phyloP scores from a whole-genome alignment of 2,888 invertebrate species.

The Lithophane semibrunnea region DNA sequence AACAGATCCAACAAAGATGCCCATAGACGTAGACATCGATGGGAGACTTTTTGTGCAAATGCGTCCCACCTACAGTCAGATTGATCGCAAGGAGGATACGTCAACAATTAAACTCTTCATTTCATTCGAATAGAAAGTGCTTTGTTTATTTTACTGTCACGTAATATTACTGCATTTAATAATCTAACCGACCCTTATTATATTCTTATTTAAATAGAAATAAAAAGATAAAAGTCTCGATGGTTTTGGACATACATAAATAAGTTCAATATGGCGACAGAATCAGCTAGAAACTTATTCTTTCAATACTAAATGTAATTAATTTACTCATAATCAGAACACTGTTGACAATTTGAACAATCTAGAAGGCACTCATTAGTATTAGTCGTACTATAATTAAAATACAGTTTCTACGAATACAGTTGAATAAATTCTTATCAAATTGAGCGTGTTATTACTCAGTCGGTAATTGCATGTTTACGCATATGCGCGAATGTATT shows the following conservation, averaged over 20 bases:
- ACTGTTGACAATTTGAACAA: neutral
- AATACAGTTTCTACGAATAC: conserved; percentile 54
- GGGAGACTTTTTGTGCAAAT: conserved; percentile 1
- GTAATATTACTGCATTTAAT: neutral
- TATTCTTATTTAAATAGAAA: too few relatives aligned
- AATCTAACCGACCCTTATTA: neutral
- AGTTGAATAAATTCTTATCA: conserved; percentile 62
- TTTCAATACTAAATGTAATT: too few relatives aligned
- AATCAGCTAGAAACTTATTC: too few relatives aligned
- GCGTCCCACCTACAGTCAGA: conserved; percentile 31
- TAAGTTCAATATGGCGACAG: too few relatives aligned
- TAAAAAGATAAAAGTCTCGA: too few relatives aligned
- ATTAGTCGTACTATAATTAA: conserved; percentile 29
- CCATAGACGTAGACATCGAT: neutral
- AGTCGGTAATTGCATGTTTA: conserved; percentile 63
- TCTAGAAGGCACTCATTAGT: neutral
- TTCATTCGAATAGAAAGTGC: conserved; percentile 14
- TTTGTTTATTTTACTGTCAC: neutral
- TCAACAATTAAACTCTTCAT: conserved; percentile 10
- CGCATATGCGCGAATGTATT: conserved; percentile 58
- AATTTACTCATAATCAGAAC: neutral
- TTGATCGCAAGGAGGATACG: conserved; percentile 26
- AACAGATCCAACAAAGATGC: neutral
- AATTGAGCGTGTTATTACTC: conserved; percentile 70
- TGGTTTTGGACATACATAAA: too few relatives aligned